phyloP scores from a whole-genome alignment of 92 coral and sea anemone species.

The Virgularia gustaviana region DNA sequence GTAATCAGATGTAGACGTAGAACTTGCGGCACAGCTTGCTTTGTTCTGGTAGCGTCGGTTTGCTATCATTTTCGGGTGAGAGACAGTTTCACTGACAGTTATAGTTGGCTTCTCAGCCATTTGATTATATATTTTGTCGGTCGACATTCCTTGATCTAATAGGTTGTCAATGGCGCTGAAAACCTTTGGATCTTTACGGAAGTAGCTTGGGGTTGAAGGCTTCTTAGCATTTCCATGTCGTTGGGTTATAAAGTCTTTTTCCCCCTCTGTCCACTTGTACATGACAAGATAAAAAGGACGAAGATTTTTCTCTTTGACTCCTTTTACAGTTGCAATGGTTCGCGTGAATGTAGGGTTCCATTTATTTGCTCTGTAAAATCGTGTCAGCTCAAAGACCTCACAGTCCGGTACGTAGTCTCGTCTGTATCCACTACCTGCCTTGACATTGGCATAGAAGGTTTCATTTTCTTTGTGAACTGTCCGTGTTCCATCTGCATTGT shows the following conservation, averaged over 20 bases:
- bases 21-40: too few relatives aligned
- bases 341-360: conserved; percentile 47
- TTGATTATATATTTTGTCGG: conserved; percentile 12
- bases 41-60: conserved; percentile 32
- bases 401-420: conserved; percentile 30
- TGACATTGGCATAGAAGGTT: conserved; percentile 38
- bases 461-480: conserved; percentile 47
- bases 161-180: background rate
- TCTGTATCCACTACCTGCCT: conserved; percentile 43
- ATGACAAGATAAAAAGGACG: conserved; percentile 46
- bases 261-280: conserved; percentile 36
- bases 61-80: conserved; percentile 28
- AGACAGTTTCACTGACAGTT: conserved; percentile 20
- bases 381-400: conserved; percentile 37
- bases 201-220: conserved; percentile 2
- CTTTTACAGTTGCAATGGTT: conserved; percentile 43
- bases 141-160: conserved; percentile 11
- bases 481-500: conserved; percentile 32
- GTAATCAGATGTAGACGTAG: too few relatives aligned
- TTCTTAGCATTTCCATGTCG: conserved; percentile 26
- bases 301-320: conserved; percentile 35
- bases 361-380: conserved; percentile 35
- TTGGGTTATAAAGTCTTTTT: conserved; percentile 1
- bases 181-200: conserved; percentile 16
- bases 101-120: conserved; percentile 9